phyloP scores from a whole-genome alignment of 2,888 invertebrate species.

The Panzeria rudis region DNA sequence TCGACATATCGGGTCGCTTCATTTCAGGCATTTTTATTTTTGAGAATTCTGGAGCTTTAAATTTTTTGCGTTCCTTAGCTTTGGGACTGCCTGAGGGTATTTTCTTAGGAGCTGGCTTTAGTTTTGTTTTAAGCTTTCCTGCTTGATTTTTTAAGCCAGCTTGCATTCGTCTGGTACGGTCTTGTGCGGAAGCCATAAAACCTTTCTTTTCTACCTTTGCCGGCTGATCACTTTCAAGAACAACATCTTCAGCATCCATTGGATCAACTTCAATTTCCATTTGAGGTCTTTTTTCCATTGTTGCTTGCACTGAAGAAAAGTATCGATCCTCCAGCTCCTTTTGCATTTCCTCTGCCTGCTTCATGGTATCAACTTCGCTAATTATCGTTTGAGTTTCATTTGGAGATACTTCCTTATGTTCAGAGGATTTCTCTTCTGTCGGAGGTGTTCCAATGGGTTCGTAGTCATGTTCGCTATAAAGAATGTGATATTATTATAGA shows the following conservation, averaged over 20 bases:
- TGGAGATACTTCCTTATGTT: constrained; percentile 76
- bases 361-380: constrained; percentile 83
- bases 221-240: constrained; percentile 85
- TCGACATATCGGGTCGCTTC: constrained; percentile 85
- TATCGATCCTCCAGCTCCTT: constrained; percentile 87
- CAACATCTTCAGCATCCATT: constrained; percentile 80
- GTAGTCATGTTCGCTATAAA: constrained; percentile 95
- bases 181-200: constrained; percentile 84
- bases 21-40: constrained; percentile 84
- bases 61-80: constrained; percentile 81
- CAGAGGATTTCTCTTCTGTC: constrained; percentile 71
- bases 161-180: constrained; percentile 86
- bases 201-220: constrained; percentile 80
- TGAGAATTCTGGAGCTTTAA: constrained; percentile 82
- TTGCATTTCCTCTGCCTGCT: constrained; percentile 86
- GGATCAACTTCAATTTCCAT: constrained; percentile 81
- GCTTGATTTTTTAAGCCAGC: constrained; percentile 89
- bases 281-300: constrained; percentile 69
- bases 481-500: constrained; percentile 34
- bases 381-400: constrained; percentile 57
- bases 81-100: constrained; percentile 81
- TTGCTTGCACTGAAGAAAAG: constrained; percentile 86
- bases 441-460: constrained; percentile 92
- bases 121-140: constrained; percentile 88
- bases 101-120: constrained; percentile 84